Base-by-base conservation (phyloP, 2,797 vertebrate genomes). In the Ctenopoma kingsleyae region DNA sequence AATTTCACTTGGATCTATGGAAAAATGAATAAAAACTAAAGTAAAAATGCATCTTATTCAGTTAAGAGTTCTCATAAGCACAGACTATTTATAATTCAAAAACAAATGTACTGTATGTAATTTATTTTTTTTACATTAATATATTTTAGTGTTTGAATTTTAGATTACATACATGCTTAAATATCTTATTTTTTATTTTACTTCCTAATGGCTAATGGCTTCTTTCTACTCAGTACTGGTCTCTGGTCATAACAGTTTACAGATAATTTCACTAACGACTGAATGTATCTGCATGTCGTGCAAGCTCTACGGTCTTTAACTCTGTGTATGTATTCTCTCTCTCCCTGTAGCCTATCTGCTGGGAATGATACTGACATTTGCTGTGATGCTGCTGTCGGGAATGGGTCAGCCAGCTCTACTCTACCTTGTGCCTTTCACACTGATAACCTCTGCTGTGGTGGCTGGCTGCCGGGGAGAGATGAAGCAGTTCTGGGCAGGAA, bases 381-480 rank as follows among this genome's bases (percentile, higher is more conserved):
- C 94, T 1, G 95, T 96, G 79, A 90, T 99, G 95, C 91, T 96
- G 50, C 60, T 97, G 85, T 96, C 96, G 57, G 95, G 93, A 71
- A 96, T 93, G 93, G 97, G 96, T 44, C 98, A 99, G 76, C 98
- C 98, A 2, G 98, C 98, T 16, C 94, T 99, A 16, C 96, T 99
- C 67, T 99, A 99, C 74, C 91, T 99, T 46, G 98, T 99, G 74
- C 98, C 98, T 0, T 98, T 96, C 81, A 99, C 97, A 1, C 93
- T 99, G 56, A 79, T 97, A 65, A 95, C 95, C 51, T 95, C 94
- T 11, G 91, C 95, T 0, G 19, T 95, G 19, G 71, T 98, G 58
- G 97, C 98, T 40, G 94, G 92, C 80, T 95, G 81, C 61, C 93
- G 96, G 71, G 94, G 93, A 43, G 96, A 99, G 91, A 95, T 99